Percentiles rank a stretch among this genome's conserved stretches.
Conservation (phyloP, 2,113 vertebrate genomes). For the Grantiella picta region DNA sequence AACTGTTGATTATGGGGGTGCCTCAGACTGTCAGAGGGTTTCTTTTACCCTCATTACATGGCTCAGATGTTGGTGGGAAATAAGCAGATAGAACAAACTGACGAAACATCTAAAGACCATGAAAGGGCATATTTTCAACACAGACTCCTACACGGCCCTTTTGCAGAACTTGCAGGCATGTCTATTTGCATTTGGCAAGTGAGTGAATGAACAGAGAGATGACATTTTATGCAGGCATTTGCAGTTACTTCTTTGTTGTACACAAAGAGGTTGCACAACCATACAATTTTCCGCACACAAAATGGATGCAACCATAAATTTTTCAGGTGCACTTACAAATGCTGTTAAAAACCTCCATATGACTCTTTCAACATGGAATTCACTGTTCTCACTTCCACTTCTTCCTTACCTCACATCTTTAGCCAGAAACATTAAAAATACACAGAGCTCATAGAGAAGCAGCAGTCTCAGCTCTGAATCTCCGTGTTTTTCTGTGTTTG, state of each 20-base stretch:
- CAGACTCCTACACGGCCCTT: not conserved
- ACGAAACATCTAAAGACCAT: not conserved
- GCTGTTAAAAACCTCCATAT: constrained; percentile 25
- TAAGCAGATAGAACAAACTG: not conserved
- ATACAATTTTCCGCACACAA: not conserved
- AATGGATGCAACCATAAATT: not conserved
- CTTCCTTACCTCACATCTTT: constrained; percentile 40
- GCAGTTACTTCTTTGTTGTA: not conserved
- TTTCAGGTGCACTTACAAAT: constrained; percentile 40
- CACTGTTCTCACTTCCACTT: constrained; percentile 48
- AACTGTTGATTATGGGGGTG: not conserved
- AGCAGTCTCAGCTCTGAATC: constrained; percentile 16
- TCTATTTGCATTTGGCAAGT: constrained; percentile 40
- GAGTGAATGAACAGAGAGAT: constrained; percentile 12
- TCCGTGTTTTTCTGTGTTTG: constrained; percentile 46
- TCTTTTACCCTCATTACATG: not conserved
- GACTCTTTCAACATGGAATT: constrained; percentile 54
- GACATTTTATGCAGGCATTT: not conserved
- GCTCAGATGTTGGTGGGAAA: not conserved
- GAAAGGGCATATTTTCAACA: constrained; percentile 11
- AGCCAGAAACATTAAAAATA: constrained; percentile 49
- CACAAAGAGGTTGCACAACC: not conserved
- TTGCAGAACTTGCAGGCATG: not conserved
- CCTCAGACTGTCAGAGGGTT: not conserved
- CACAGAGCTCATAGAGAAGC: constrained; percentile 36